phyloP scores from a whole-genome alignment of 1,140 invertebrate species.

The Acyrthosiphon pisum region DNA sequence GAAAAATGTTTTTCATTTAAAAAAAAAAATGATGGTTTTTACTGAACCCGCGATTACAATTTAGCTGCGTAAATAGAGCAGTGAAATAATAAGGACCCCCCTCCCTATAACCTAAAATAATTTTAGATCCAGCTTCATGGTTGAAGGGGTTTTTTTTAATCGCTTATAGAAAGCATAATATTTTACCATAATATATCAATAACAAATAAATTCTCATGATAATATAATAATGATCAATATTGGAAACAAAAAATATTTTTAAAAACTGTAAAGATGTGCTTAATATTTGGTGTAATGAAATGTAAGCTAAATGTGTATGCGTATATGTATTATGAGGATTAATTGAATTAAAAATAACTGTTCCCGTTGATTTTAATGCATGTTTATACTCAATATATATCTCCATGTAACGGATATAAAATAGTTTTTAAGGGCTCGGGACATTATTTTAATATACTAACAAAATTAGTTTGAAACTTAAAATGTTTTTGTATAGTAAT shows the following conservation, averaged over 20 bases:
- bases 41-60: too few species aligned
- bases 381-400: background rate
- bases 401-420: background rate
- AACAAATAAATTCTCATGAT: background rate
- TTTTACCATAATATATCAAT: background rate
- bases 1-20: too few species aligned
- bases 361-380: background rate
- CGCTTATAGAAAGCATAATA: too few species aligned
- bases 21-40: too few species aligned
- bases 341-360: background rate
- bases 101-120: too few species aligned
- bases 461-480: conserved; percentile 18
- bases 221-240: background rate
- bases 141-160: too few species aligned
- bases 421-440: background rate
- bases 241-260: background rate
- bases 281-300: background rate
- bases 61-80: too few species aligned
- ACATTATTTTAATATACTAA: background rate
- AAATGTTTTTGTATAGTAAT: conserved; percentile 33
- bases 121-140: too few species aligned
- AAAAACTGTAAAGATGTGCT: background rate
- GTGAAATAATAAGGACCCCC: too few species aligned
- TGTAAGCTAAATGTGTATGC: background rate
- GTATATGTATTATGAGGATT: background rate